These are phyloP conservation scores for Drosophila willistoni DNA, from an alignment of 1,140 invertebrate genomes.

Conservation along the genomic window DNA sequence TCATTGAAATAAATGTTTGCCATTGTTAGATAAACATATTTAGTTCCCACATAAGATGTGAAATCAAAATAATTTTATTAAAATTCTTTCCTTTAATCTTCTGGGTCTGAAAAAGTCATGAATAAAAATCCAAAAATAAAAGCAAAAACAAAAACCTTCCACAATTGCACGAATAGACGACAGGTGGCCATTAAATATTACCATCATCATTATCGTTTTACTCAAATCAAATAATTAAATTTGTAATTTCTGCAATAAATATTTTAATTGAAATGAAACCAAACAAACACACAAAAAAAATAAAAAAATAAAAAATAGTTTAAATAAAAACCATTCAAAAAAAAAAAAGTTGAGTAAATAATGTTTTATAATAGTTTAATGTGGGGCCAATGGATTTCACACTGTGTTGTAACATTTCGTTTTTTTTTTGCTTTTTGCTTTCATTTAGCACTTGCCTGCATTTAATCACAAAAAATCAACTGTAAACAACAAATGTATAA, in stretches of 20 bases:
- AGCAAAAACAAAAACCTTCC: too few species aligned
- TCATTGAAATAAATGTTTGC: background rate
- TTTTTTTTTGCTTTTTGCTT: background rate
- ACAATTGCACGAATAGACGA: background rate
- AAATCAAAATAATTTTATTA: too few species aligned
- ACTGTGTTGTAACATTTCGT: too few species aligned
- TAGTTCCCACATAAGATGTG: too few species aligned
- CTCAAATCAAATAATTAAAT: slow-evolving; percentile 12
- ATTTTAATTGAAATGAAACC: slow-evolving; percentile 9
- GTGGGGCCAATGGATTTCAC: background rate
- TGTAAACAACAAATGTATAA: background rate
- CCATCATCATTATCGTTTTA: slow-evolving; percentile 3
- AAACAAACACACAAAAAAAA: background rate
- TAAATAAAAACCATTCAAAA: too few species aligned
- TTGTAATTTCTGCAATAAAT: slow-evolving; percentile 2
- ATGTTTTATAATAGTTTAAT: slow-evolving; percentile 11
- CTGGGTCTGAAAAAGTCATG: too few species aligned
- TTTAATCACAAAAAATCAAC: background rate
- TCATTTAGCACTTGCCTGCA: background rate
- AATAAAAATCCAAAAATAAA: too few species aligned
- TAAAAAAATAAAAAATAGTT: too few species aligned
- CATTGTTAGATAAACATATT: background rate
- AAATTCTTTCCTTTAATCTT: too few species aligned
- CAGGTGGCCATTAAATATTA: slow-evolving; percentile 11
- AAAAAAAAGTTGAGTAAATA: background rate